phyloP scores from a whole-genome alignment of 2,888 invertebrate genomes.

The Caenorhabditis sp. region DNA sequence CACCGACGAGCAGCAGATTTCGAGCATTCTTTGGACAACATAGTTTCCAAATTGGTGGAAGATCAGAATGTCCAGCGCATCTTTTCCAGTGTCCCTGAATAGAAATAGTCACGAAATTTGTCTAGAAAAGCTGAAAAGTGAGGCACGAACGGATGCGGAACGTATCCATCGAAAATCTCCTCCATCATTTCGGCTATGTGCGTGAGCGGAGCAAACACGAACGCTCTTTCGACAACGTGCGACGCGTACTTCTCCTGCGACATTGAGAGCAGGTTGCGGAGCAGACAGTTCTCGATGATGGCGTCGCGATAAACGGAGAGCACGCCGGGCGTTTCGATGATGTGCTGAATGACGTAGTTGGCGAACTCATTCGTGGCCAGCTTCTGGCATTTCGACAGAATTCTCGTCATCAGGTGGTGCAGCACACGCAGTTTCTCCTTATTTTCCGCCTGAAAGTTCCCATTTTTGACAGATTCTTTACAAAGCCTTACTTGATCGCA shows the following conservation, averaged over 20 bases:
- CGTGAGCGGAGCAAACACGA: conserved; percentile 61
- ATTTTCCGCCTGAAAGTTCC: no score
- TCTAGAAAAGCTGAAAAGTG: not conserved
- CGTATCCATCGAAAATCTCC: conserved; percentile 74
- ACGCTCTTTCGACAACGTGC: conserved; percentile 75
- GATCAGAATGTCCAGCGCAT: conserved; percentile 73
- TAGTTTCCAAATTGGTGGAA: conserved; percentile 78
- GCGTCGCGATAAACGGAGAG: conserved; percentile 61
- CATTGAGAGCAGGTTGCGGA: conserved; percentile 71
- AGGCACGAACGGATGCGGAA: conserved; percentile 65
- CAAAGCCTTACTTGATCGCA: no score
- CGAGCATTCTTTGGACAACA: conserved; percentile 75
- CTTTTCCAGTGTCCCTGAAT: conserved; percentile 63
- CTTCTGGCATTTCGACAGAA: conserved; percentile 50
- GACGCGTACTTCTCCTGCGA: conserved; percentile 77
- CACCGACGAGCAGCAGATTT: conserved; percentile 52
- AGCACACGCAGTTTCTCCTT: conserved; percentile 12
- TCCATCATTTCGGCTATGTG: conserved; percentile 68
- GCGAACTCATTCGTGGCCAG: conserved; percentile 73
- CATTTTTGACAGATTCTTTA: no score
- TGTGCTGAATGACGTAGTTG: conserved; percentile 76
- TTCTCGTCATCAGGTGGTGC: conserved; percentile 44
- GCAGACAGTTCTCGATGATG: conserved; percentile 70
- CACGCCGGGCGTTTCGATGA: conserved; percentile 58
- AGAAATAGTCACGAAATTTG: no score